Evolutionary conservation across 2,888 invertebrate species (phyloP).

Genomic region (Vesta saturnalis): DNA sequence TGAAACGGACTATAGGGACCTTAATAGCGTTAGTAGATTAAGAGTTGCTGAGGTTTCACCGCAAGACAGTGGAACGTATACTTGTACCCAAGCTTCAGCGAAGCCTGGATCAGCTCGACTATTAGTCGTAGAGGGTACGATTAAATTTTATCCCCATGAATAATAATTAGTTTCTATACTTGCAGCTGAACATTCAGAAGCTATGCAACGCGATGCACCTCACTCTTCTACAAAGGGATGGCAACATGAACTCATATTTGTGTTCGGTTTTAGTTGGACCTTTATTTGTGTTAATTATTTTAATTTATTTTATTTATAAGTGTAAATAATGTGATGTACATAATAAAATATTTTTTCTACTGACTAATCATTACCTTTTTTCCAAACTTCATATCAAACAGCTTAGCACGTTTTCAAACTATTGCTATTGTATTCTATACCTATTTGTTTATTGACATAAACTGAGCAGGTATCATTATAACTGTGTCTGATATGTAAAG

Average conservation of each 20-base stretch:
- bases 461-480: no score
- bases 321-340: neutral
- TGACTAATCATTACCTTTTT: neutral
- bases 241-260: neutral
- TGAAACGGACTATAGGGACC: constrained; percentile 70
- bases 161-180: constrained; percentile 34
- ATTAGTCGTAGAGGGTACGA: constrained; percentile 72
- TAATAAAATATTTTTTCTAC: constrained; percentile 6
- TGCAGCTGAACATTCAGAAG: constrained; percentile 68
- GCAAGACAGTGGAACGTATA: constrained; percentile 69
- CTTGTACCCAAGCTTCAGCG: constrained; percentile 71
- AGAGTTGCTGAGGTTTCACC: constrained; percentile 69
- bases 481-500: no score
- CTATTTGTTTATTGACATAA: no score
- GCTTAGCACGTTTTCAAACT: no score
- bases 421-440: no score
- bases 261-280: neutral
- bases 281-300: neutral
- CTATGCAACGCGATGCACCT: constrained; percentile 72
- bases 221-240: constrained; percentile 19
- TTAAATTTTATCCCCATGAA: neutral
- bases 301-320: neutral
- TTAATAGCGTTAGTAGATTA: constrained; percentile 68
- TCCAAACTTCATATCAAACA: no score
- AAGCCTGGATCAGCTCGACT: constrained; percentile 69